Percentiles rank a stretch among this genome's conserved stretches.
Evolutionary conservation across 2,888 invertebrate species (phyloP).

Genomic region (Steromphala cineraria): DNA sequence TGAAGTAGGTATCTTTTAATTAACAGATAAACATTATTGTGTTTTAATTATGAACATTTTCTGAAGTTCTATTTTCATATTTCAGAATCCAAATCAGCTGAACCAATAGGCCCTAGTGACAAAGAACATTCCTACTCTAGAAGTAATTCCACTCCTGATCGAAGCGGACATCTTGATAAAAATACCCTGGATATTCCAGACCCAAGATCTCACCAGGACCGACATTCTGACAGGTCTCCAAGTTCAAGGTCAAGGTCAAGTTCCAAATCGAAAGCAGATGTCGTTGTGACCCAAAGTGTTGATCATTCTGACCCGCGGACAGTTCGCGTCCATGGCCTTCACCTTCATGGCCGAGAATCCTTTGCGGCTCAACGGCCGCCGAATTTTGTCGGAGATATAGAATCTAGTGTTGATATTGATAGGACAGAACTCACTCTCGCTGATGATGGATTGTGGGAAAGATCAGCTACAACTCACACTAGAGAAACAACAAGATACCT

Average conservation of each 20-base stretch:
- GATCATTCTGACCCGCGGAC: background rate
- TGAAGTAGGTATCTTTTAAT: no score
- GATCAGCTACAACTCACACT: background rate
- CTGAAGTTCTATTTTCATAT: background rate
- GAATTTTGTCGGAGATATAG: background rate
- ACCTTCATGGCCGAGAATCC: background rate
- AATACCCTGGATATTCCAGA: no score
- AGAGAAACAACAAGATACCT: background rate
- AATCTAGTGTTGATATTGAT: background rate
- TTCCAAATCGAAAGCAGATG: background rate
- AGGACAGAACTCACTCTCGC: background rate
- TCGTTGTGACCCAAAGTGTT: background rate
- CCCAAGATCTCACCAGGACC: no score
- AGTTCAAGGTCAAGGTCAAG: background rate
- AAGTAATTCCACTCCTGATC: background rate
- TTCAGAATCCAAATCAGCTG: slow-evolving; percentile 27
- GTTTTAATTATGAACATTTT: no score
- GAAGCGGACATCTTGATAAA: background rate
- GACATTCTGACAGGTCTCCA: background rate
- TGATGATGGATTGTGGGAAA: slow-evolving; percentile 20
- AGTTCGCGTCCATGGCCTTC: background rate
- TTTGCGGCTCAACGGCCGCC: background rate
- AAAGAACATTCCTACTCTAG: background rate
- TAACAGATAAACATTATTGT: no score
- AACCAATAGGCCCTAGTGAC: background rate